Percentiles rank a stretch among this genome's conserved stretches.
phyloP scores from a whole-genome alignment of 1,140 invertebrate species.

The Papilio helenus region DNA sequence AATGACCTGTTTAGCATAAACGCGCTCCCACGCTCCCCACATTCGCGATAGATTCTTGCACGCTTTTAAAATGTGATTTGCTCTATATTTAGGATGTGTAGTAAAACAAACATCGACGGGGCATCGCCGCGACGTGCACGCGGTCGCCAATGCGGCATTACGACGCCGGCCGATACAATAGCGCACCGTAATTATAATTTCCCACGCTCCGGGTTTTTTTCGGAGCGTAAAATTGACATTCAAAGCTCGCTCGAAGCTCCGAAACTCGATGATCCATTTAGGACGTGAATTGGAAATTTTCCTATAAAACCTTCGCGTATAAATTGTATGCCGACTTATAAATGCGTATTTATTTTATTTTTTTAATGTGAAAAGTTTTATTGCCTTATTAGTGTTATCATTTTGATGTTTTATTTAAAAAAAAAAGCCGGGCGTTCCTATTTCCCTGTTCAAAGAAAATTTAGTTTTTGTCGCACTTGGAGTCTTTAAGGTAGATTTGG shows the following conservation, averaged over 20 bases:
- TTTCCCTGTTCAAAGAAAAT: no score
- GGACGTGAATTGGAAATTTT: constrained; percentile 34
- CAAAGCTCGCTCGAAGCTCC: constrained; percentile 46
- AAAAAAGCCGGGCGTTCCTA: no score
- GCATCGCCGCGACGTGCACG: constrained; percentile 85
- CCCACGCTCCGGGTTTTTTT: constrained; percentile 69
- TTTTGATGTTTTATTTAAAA: no score
- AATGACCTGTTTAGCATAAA: constrained; percentile 82
- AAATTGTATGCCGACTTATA: not conserved
- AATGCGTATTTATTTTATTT: not conserved
- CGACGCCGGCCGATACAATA: constrained; percentile 46
- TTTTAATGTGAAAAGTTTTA: not conserved
- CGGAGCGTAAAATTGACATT: constrained; percentile 55
- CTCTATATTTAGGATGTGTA: constrained; percentile 81
- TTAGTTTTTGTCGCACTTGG: no score
- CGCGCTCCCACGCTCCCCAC: constrained; percentile 74
- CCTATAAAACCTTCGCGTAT: constrained; percentile 14
- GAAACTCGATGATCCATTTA: constrained; percentile 36
- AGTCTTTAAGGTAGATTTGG: no score
- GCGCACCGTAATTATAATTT: constrained; percentile 56
- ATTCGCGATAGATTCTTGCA: constrained; percentile 80
- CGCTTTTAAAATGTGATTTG: constrained; percentile 78
- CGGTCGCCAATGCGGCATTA: constrained; percentile 70
- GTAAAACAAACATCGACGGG: constrained; percentile 81
- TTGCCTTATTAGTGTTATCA: not conserved